Conservation (phyloP, 2,888 invertebrate species). For the Pterostichus niger region DNA sequence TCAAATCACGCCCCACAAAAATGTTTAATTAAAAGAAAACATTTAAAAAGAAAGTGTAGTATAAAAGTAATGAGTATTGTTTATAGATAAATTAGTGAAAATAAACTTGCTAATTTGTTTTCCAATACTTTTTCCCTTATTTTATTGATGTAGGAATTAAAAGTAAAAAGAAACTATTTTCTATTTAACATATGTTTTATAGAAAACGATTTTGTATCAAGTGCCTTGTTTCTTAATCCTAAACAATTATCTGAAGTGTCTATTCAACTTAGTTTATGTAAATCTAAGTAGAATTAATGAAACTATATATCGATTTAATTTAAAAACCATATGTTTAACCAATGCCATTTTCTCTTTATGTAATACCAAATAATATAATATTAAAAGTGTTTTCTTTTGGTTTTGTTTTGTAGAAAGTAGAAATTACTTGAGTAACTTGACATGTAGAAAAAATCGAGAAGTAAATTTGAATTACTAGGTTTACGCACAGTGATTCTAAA, state of each 20-base stretch:
- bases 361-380: slow-evolving; percentile 26
- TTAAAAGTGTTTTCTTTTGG: slow-evolving; percentile 30
- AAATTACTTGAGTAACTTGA: slow-evolving; percentile 33
- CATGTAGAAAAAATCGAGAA: slow-evolving; percentile 24
- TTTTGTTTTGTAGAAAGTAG: slow-evolving; percentile 44
- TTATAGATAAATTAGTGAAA: neutral
- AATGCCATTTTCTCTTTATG: slow-evolving; percentile 30
- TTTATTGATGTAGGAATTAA: too few species aligned
- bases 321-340: slow-evolving; percentile 20
- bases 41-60: neutral
- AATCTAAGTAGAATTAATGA: neutral
- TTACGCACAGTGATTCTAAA: slow-evolving; percentile 29
- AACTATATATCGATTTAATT: slow-evolving; percentile 2
- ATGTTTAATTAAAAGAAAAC: too few species aligned
- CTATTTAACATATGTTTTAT: neutral
- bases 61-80: neutral
- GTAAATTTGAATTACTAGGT: slow-evolving; percentile 28
- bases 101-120: neutral
- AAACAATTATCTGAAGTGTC: neutral
- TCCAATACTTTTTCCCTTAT: too few species aligned
- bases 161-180: too few species aligned
- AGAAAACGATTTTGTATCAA: neutral
- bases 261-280: neutral
- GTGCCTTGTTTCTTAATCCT: neutral
- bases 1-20: too few species aligned